Base-by-base conservation (phyloP, 2,113 vertebrate species). In the Desmodus rotundus region DNA sequence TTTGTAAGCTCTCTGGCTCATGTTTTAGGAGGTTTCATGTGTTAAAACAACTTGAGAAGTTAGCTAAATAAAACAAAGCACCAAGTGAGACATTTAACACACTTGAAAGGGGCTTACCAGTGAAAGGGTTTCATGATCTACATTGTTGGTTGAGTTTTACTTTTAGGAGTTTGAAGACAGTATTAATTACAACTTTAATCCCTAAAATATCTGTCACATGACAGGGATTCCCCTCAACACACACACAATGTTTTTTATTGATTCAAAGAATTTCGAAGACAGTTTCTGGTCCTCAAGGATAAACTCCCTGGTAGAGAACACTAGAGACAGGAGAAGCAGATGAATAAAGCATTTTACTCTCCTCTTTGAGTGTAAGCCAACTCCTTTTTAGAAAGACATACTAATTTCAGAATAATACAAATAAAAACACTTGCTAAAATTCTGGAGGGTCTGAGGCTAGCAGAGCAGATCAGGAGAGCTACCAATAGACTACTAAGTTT, bases 41-140 rank as follows among this genome's bases (percentile, higher is more conserved):
- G 96, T 97, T 97, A 91, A 96, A 96, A 97, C 91, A 94, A 92
- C 74, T 96, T 97, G 91, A 93, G 88, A 93, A 96, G 95, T 97
- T 97, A 95, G 94, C 74, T 94, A 96, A 97, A 97, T 89, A 96
- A 93, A 97, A 94, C 91, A 54, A 92, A 97, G 93, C 67, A 91
- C 96, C 96, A 95, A 96, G 88, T 6, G 52, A 96, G 96, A 96
- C 91, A 97, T 94, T 95, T 93, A 97, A 96, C 96, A 97, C 94
- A 38, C 94, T 89, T 50, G 74, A 85, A 89, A 58, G 13, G 73
- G 73, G n/a, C 76, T 87, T 92, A 89, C 96, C 63, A 54, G 58
- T 1, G 56, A 86, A 80, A 94, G 73, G 50, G 65, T 82, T 94
- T 54, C 2, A 6, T 76, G 88, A 91, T 83, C 86, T 93, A 74